A percentile compares a stretch with the other conserved stretches of the same genome.
Evolutionary conservation across 2,888 invertebrate species (phyloP).

Genomic region (Archaeoteleia sp.): DNA sequence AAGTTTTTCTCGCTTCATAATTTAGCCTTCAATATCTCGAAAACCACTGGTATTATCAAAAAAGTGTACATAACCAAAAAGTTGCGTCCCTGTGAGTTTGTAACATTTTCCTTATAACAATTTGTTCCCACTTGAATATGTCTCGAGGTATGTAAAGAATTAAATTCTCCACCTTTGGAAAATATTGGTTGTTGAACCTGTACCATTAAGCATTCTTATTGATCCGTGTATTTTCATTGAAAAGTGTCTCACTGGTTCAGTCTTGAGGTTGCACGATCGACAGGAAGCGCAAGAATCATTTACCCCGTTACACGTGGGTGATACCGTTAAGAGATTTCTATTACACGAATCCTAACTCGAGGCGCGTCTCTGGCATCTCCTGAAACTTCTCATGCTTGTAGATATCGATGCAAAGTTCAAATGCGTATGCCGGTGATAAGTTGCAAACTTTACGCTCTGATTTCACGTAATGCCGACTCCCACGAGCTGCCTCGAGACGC

Average conservation of each 20-base stretch:
- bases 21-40: too few relatives aligned
- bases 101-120: too few relatives aligned
- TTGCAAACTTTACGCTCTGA: constrained; percentile 24
- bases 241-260: constrained; percentile 4
- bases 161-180: too few relatives aligned
- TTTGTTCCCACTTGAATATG: too few relatives aligned
- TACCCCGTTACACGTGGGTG: constrained; percentile 14
- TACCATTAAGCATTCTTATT: too few relatives aligned
- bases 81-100: too few relatives aligned
- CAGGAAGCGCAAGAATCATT: constrained; percentile 16
- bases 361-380: background rate
- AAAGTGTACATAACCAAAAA: too few relatives aligned
- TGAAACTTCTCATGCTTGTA: constrained; percentile 6
- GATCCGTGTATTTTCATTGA: background rate
- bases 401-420: constrained; percentile 5
- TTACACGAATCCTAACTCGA: background rate
- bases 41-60: too few relatives aligned
- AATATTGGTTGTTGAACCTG: too few relatives aligned
- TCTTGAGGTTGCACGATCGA: constrained; percentile 8
- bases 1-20: too few relatives aligned
- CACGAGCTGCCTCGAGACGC: constrained; percentile 4
- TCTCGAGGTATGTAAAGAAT: too few relatives aligned
- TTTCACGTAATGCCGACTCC: constrained; percentile 24
- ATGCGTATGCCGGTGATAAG: constrained; percentile 6
- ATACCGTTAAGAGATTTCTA: constrained; percentile 34